These are phyloP conservation scores for Perizoma flavofasciatum DNA, from an alignment of 2,888 invertebrate species.

Conservation along the genomic window DNA sequence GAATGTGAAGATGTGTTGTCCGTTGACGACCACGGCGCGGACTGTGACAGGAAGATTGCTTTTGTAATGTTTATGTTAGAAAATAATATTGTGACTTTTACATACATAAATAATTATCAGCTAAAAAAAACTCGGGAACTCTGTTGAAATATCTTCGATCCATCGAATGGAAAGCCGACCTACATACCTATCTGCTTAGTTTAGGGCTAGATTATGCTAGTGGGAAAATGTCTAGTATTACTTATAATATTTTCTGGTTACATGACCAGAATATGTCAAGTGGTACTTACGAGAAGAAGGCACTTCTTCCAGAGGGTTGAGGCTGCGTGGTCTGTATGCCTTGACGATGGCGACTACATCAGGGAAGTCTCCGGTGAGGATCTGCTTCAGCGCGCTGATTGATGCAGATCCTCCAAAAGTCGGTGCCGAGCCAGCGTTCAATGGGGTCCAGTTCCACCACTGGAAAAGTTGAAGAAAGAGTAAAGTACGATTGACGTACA, in stretches of 20 bases:
- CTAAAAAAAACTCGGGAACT: too few relatives aligned
- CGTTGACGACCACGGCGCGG: constrained; percentile 88
- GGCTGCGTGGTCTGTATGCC: constrained; percentile 80
- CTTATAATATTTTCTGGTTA: too few relatives aligned
- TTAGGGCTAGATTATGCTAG: too few relatives aligned
- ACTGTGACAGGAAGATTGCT: constrained; percentile 63
- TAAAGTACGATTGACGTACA: too few relatives aligned
- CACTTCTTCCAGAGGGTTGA: constrained; percentile 83
- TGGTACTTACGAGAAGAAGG: constrained; percentile 85
- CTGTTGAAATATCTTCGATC: background rate
- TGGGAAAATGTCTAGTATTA: too few relatives aligned
- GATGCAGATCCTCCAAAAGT: constrained; percentile 82
- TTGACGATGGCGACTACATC: constrained; percentile 79
- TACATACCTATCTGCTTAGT: too few relatives aligned
- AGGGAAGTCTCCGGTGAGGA: constrained; percentile 85
- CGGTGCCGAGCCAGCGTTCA: constrained; percentile 68
- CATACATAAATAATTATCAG: too few relatives aligned
- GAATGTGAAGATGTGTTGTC: constrained; percentile 94
- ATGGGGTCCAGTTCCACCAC: constrained; percentile 49
- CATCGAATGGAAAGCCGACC: background rate
- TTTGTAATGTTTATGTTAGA: background rate
- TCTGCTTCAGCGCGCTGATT: constrained; percentile 84
- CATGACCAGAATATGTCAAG: background rate
- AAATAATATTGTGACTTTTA: background rate
- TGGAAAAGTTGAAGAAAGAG: constrained; percentile 7